phyloP scores from a whole-genome alignment of 2,113 vertebrate species.

The Monarcha castaneiventris region DNA sequence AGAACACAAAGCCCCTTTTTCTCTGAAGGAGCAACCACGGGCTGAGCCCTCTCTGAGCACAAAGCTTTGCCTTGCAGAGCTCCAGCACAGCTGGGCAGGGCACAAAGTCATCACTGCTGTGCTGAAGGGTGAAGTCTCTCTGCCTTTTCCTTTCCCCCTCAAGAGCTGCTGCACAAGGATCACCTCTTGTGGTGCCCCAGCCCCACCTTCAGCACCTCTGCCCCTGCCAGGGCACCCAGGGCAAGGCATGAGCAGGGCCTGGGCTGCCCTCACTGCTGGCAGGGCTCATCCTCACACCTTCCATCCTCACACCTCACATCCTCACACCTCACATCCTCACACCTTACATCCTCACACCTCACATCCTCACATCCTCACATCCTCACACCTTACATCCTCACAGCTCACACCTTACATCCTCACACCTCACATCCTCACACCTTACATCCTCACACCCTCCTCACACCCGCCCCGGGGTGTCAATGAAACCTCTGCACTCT shows the following conservation, averaged over 20 bases:
- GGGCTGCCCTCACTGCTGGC: neutral
- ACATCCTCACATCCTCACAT: too few relatives aligned
- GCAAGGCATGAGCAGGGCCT: neutral
- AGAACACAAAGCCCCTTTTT: neutral
- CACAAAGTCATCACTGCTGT: neutral
- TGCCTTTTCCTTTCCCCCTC: neutral
- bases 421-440: neutral
- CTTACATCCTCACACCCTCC: neutral
- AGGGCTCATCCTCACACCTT: neutral
- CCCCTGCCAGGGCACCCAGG: neutral
- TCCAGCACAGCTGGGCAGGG: neutral
- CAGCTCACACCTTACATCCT: neutral
- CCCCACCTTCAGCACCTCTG: neutral
- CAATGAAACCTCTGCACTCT: neutral
- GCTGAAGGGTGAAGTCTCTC: neutral
- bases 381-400: neutral
- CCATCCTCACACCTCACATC: neutral
- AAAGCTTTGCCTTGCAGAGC: neutral
- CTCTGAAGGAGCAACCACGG: neutral
- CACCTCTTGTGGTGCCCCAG: fast-evolving
- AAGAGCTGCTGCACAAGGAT: neutral
- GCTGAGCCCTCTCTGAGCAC: neutral
- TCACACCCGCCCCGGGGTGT: neutral
- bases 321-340: too few relatives aligned
- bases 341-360: too few relatives aligned